A percentile compares a stretch with the other conserved stretches of the same genome.
phyloP scores from a whole-genome alignment of 2,888 invertebrate species.

The Tenthredo mesomela region DNA sequence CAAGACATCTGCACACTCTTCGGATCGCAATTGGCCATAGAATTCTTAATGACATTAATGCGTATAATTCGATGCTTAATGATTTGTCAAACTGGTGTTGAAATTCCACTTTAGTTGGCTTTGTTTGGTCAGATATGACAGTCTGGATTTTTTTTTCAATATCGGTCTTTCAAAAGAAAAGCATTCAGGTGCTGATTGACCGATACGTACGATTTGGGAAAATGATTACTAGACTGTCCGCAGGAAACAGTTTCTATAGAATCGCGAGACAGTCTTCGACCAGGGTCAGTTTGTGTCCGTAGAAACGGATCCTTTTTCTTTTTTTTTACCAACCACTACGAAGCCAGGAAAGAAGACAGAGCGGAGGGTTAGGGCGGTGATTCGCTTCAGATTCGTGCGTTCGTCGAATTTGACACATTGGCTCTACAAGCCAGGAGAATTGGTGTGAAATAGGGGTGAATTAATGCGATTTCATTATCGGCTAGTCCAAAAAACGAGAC shows the following conservation, averaged over 20 bases:
- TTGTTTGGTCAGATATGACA: not conserved
- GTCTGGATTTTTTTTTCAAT: not conserved
- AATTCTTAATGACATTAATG: not conserved
- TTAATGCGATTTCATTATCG: slow-evolving; percentile 37
- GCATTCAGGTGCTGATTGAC: not conserved
- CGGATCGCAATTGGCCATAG: not conserved
- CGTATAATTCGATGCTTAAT: not conserved
- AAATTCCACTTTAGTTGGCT: not conserved
- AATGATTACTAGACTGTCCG: not conserved
- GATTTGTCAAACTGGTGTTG: not conserved
- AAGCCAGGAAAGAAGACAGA: slow-evolving; percentile 4
- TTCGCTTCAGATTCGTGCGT: slow-evolving; percentile 22
- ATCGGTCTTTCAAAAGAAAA: not conserved
- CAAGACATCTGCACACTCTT: not conserved
- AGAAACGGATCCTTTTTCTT: not conserved
- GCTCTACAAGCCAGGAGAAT: not conserved
- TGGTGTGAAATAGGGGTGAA: not conserved
- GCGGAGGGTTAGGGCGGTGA: slow-evolving; percentile 15
- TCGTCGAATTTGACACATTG: slow-evolving; percentile 1
- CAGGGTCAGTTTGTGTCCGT: not conserved
- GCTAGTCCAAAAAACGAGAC: not conserved
- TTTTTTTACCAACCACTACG: not conserved
- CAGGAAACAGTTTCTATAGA: slow-evolving; percentile 23
- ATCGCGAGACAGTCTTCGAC: not conserved
- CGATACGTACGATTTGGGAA: not conserved